Percentiles rank a stretch among this genome's conserved stretches.
Evolutionary conservation across 2,113 vertebrate species (phyloP).

Genomic region (Polyodon spathula): DNA sequence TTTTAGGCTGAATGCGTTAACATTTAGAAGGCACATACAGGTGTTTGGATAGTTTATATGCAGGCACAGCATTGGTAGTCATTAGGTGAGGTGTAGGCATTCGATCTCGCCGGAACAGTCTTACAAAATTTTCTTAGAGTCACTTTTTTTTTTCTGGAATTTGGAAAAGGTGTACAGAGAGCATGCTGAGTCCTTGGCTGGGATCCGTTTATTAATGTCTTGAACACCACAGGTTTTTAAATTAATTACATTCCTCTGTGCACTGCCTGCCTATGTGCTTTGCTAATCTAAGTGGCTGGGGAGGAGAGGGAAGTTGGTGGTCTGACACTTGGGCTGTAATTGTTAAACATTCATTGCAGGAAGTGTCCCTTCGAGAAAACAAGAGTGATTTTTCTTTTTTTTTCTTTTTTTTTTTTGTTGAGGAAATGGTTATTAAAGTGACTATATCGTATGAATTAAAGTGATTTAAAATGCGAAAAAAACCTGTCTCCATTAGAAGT

Average conservation of each 20-base stretch:
- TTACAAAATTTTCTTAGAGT: constrained; percentile 25
- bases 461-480: no score
- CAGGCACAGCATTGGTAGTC: constrained; percentile 2
- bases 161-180: constrained; percentile 17
- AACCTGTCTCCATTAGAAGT: no score
- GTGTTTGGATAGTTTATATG: constrained; percentile 34
- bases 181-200: neutral
- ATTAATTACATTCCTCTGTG: constrained; percentile 21
- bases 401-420: no score
- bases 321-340: constrained; percentile 22
- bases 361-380: no score
- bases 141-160: constrained; percentile 6
- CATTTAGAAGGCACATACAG: constrained; percentile 45
- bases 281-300: neutral
- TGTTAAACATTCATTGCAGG: constrained; percentile 13
- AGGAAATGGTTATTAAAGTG: no score
- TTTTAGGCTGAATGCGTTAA: constrained; percentile 56
- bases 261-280: constrained; percentile 8
- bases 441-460: no score
- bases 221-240: constrained; percentile 10
- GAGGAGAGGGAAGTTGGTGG: constrained; percentile 3
- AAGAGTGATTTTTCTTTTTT: no score
- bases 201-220: constrained; percentile 22
- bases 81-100: constrained; percentile 15
- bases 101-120: constrained; percentile 17